Percentiles rank a stretch among this genome's conserved stretches.
Evolutionary conservation across 2,888 invertebrate species (phyloP).

Genomic region (Adela reaumurella): DNA sequence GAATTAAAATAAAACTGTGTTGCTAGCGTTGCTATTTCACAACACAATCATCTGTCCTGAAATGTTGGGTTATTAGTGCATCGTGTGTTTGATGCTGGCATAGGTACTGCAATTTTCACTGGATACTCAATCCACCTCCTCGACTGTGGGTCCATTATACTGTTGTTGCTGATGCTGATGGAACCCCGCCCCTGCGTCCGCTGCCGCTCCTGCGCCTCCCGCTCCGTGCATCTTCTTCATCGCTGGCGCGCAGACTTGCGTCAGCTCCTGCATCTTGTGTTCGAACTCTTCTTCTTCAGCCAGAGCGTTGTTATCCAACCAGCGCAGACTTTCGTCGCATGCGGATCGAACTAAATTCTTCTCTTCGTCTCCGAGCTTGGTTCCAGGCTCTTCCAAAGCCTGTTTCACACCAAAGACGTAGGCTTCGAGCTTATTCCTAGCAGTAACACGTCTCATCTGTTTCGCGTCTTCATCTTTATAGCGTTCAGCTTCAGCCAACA

Average conservation of each 20-base stretch:
- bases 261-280: conserved; percentile 39
- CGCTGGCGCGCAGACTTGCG: conserved; percentile 35
- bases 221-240: conserved; percentile 55
- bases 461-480: too few relatives aligned
- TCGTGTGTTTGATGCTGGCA: too few relatives aligned
- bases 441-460: conserved; percentile 60
- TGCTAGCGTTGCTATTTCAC: too few relatives aligned
- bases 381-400: conserved; percentile 57
- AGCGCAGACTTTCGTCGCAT: conserved; percentile 58
- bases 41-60: too few relatives aligned
- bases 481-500: too few relatives aligned
- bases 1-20: too few relatives aligned
- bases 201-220: conserved; percentile 24
- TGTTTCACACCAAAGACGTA: conserved; percentile 68
- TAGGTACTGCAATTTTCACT: too few relatives aligned
- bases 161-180: conserved; percentile 18
- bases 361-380: conserved; percentile 58
- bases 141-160: conserved; percentile 51
- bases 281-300: conserved; percentile 68
- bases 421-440: conserved; percentile 68
- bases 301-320: conserved; percentile 64
- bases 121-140: conserved; percentile 60
- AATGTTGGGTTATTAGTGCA: too few relatives aligned
- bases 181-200: conserved; percentile 11
- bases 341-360: conserved; percentile 43